These are phyloP conservation scores for Formica selysi DNA, from an alignment of 1,140 invertebrate genomes.

Conservation along the genomic window DNA sequence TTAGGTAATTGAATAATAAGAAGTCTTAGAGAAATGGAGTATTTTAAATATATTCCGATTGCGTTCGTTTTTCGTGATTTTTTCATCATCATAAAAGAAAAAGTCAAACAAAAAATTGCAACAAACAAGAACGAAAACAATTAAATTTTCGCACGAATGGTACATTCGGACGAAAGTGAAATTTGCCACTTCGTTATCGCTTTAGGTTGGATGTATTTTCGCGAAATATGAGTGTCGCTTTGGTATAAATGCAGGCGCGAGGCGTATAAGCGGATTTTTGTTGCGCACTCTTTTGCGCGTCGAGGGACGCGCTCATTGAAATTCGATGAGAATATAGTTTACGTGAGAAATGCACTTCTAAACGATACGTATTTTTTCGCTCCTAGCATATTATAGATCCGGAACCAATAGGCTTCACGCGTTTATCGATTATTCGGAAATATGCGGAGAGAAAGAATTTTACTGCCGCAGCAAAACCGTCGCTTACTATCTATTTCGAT, in stretches of 20 bases:
- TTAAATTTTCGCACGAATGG: neutral
- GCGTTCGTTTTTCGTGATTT: no score
- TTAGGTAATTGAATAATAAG: no score
- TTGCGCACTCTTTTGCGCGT: constrained; percentile 51
- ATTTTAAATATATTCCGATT: no score
- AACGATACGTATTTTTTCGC: constrained; percentile 28
- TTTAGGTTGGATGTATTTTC: constrained; percentile 51
- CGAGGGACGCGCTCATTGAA: constrained; percentile 61
- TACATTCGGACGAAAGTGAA: neutral
- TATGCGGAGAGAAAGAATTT: neutral
- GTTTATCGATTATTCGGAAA: constrained; percentile 42
- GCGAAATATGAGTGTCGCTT: constrained; percentile 51
- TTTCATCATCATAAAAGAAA: neutral
- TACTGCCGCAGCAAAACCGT: neutral
- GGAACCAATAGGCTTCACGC: neutral
- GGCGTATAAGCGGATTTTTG: constrained; percentile 67
- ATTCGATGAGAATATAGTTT: constrained; percentile 63
- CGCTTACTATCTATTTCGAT: neutral
- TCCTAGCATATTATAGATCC: neutral
- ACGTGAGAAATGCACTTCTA: neutral
- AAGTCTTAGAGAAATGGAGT: no score
- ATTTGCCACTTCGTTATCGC: constrained; percentile 65
- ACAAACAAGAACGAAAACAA: neutral
- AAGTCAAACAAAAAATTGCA: neutral
- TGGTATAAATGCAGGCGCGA: constrained; percentile 22